Conservation (phyloP, 2,797 vertebrate genomes). For the Parotocinclus haroldoi region DNA sequence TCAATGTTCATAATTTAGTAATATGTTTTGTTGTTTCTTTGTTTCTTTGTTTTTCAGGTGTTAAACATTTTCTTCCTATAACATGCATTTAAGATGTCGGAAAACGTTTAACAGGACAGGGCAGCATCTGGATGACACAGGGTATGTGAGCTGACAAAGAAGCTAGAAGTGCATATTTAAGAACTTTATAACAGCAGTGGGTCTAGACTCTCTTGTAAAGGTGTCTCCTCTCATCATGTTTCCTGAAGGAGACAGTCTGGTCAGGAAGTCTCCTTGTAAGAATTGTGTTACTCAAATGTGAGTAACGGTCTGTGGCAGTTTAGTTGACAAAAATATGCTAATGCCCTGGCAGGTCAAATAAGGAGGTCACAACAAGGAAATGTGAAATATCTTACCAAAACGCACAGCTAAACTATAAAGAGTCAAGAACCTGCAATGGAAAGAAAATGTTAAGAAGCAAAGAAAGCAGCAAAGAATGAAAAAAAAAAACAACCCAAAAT, state of each 20-base stretch:
- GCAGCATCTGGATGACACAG: conserved; percentile 60
- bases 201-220: conserved; percentile 68
- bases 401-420: neutral
- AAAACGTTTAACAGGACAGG: conserved; percentile 75
- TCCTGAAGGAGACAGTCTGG: conserved; percentile 64
- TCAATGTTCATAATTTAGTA: neutral
- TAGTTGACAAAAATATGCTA: conserved; percentile 34
- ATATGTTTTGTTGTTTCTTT: too few relatives aligned
- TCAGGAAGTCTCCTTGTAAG: conserved; percentile 59
- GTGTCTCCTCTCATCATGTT: conserved; percentile 71
- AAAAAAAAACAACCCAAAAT: neutral
- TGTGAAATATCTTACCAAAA: neutral
- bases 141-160: conserved; percentile 70
- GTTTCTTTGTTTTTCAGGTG: too few relatives aligned
- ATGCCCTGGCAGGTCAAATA: conserved; percentile 6
- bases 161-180: conserved; percentile 73
- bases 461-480: neutral
- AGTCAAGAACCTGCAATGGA: too few relatives aligned
- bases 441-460: too few relatives aligned
- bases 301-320: conserved; percentile 67
- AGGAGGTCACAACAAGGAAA: neutral
- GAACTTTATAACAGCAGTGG: conserved; percentile 70
- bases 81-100: conserved; percentile 73
- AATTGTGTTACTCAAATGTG: conserved; percentile 55
- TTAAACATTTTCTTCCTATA: conserved; percentile 70